phyloP scores from a whole-genome alignment of 2,797 vertebrate species.

The Petrocephalus sullivani region DNA sequence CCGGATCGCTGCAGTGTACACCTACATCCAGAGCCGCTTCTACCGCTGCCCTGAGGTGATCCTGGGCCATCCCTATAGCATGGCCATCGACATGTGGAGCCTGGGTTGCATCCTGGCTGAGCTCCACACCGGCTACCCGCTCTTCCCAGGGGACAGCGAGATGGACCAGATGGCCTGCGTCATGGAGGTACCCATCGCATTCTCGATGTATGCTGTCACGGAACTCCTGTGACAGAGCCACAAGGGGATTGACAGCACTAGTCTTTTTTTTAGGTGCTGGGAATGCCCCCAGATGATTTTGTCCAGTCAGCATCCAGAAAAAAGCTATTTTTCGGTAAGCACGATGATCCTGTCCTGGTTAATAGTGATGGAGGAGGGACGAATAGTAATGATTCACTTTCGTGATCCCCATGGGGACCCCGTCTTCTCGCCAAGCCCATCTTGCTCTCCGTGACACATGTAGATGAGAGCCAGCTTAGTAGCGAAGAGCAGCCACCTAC shows the following conservation, averaged over 20 bases:
- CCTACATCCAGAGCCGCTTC: slow-evolving; percentile 90
- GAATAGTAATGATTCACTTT: neutral
- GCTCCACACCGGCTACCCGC: slow-evolving; percentile 79
- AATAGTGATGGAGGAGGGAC: neutral
- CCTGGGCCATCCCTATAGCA: slow-evolving; percentile 83
- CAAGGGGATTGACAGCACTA: neutral
- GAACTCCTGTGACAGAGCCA: neutral
- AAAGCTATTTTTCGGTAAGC: slow-evolving; percentile 83
- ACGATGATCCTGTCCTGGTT: neutral
- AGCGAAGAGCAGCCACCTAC: neutral
- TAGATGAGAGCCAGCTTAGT: neutral
- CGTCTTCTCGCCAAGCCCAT: neutral
- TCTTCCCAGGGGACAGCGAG: slow-evolving; percentile 88
- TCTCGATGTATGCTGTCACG: slow-evolving; percentile 16
- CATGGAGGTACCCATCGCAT: slow-evolving; percentile 75
- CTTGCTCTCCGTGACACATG: neutral
- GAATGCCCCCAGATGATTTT: slow-evolving; percentile 79
- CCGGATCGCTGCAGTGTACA: slow-evolving; percentile 66
- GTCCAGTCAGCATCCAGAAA: slow-evolving; percentile 78
- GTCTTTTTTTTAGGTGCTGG: slow-evolving; percentile 69
- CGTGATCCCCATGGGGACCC: neutral
- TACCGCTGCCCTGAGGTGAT: slow-evolving; percentile 92
- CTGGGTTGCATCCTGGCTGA: slow-evolving; percentile 89
- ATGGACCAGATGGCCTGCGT: slow-evolving; percentile 88
- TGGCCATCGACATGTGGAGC: slow-evolving; percentile 96